Percentiles rank a stretch among this genome's conserved stretches.
Evolutionary conservation across 1,140 invertebrate species (phyloP).

Genomic region (Camponotus vicinus): DNA sequence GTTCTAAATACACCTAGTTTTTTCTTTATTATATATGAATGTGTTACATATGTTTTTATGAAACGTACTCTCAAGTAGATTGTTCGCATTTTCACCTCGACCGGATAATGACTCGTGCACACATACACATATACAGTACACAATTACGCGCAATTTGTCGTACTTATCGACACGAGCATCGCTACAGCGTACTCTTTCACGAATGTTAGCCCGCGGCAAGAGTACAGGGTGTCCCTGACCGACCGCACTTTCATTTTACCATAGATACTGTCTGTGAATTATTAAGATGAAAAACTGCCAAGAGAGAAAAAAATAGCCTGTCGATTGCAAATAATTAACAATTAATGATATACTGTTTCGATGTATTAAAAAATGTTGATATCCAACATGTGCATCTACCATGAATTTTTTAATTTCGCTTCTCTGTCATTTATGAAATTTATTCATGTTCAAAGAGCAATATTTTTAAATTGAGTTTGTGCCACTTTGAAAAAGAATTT

Average conservation of each 20-base stretch:
- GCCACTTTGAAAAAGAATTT: neutral
- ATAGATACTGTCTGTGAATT: constrained; percentile 24
- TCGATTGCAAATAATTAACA: constrained; percentile 29
- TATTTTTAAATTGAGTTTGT: constrained; percentile 25
- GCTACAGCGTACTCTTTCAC: constrained; percentile 57
- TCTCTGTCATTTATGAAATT: constrained; percentile 18
- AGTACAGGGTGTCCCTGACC: constrained; percentile 58
- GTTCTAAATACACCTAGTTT: constrained; percentile 10
- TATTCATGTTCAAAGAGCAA: constrained; percentile 2
- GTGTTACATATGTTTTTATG: constrained; percentile 21
- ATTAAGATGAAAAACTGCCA: neutral
- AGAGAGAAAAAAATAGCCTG: neutral
- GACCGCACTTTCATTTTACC: constrained; percentile 21
- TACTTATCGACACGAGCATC: constrained; percentile 70
- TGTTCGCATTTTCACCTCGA: constrained; percentile 61
- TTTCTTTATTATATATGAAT: neutral
- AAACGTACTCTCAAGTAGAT: constrained; percentile 29
- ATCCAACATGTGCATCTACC: neutral
- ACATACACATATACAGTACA: constrained; percentile 12
- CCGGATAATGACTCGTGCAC: constrained; percentile 62
- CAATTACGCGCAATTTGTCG: constrained; percentile 73
- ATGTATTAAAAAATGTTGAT: neutral
- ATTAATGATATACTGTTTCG: constrained; percentile 9
- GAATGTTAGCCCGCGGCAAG: constrained; percentile 44
- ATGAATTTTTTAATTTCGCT: neutral